These are phyloP conservation scores for Taxidea taxus DNA, from an alignment of 2,113 vertebrate species.

Conservation along the genomic window DNA sequence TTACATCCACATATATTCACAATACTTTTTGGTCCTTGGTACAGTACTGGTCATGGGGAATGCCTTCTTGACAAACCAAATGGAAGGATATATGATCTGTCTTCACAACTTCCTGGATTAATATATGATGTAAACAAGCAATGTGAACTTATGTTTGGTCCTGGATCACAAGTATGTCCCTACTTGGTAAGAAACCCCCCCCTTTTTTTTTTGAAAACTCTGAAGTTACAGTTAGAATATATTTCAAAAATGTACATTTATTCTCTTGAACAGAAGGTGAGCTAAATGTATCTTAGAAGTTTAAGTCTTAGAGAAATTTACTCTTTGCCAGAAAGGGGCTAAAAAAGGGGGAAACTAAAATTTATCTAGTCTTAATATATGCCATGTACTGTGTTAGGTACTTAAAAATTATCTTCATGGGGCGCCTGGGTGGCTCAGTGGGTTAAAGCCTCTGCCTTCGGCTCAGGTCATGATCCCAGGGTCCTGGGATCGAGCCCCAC, in stretches of 20 bases:
- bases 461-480: too few species aligned
- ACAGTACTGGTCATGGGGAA: slow-evolving; percentile 95
- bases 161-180: slow-evolving; percentile 95
- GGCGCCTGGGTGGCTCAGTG: too few species aligned
- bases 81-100: slow-evolving; percentile 88
- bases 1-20: neutral
- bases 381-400: neutral
- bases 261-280: neutral
- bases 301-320: neutral
- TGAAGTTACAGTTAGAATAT: neutral
- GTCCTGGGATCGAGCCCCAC: too few species aligned
- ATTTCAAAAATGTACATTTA: neutral
- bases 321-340: neutral
- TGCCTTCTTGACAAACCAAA: slow-evolving; percentile 95
- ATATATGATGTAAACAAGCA: slow-evolving; percentile 95
- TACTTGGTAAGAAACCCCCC: slow-evolving; percentile 89
- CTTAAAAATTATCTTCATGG: neutral
- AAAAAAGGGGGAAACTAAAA: neutral
- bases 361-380: neutral
- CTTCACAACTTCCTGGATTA: slow-evolving; percentile 91
- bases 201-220: neutral
- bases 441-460: too few species aligned
- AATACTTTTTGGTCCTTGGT: slow-evolving; percentile 7
- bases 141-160: slow-evolving; percentile 96
- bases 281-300: neutral